Conservation (phyloP, 2,888 invertebrate genomes). For the Mesorhabditis sp. region DNA sequence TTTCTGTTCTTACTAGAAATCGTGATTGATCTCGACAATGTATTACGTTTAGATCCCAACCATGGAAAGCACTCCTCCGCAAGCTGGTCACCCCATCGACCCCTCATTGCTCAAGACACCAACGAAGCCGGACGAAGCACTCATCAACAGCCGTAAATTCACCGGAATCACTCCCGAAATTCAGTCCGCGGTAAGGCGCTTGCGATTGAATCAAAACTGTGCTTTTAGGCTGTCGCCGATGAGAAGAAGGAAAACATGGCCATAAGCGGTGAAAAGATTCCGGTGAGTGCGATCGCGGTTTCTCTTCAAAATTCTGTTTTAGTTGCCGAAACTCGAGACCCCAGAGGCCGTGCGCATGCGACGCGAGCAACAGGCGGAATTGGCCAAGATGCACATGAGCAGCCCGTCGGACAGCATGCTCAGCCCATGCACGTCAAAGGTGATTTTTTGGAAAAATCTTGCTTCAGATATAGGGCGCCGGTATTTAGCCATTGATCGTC, state of each 20-base stretch:
- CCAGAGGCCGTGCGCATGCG: slow-evolving; percentile 36
- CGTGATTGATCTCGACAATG: too few relatives aligned
- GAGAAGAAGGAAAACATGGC: slow-evolving; percentile 1
- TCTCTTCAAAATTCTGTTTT: background rate
- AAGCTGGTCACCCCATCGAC: too few relatives aligned
- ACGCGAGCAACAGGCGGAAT: slow-evolving; percentile 28
- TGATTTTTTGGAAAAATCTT: slow-evolving; percentile 6
- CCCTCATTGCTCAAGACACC: too few relatives aligned
- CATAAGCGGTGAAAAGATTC: background rate
- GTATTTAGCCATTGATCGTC: too few relatives aligned
- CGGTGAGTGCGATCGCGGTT: background rate
- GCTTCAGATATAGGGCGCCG: too few relatives aligned
- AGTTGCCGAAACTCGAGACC: slow-evolving; percentile 13
- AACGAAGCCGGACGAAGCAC: too few relatives aligned
- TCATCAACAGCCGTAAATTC: too few relatives aligned
- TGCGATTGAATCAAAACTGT: background rate
- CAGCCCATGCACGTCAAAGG: slow-evolving; percentile 38
- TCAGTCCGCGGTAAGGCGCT: too few relatives aligned
- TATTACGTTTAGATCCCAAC: too few relatives aligned
- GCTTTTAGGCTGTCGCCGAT: background rate
- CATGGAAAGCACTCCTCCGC: too few relatives aligned
- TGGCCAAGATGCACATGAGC: slow-evolving; percentile 21
- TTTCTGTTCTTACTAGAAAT: too few relatives aligned
- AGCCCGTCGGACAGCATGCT: slow-evolving; percentile 39
- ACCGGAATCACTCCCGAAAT: too few relatives aligned